Base-by-base conservation (phyloP, 2,797 vertebrate species). In the Sciaenops ocellatus region DNA sequence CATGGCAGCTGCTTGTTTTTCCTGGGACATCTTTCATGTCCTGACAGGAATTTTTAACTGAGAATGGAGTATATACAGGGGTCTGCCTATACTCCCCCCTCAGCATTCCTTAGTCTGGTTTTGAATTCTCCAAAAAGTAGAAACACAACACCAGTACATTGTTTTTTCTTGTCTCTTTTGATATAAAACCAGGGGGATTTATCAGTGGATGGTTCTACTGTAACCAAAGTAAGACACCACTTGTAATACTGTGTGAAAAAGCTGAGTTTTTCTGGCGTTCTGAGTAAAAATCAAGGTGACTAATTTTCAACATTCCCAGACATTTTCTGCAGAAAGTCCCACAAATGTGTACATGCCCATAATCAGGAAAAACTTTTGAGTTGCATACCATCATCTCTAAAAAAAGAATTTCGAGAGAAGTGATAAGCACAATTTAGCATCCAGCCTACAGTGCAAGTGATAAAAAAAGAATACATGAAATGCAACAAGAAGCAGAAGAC, bases 1-100 rank as follows among this genome's bases (percentile, higher is more conserved):
- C 54, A 86, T 82, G 76, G 83, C 59, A 85, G 73, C 66, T 2
- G n/a, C 67, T 73, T 85, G 52, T 82, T 87, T 80, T 89, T 64
- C 44, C 69, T 71, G 9, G 77, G 85, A 90, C 44, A 71, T 17
- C 28, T 74, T 88, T 87, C 79, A 68, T 78, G 73, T 77, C 72
- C 30, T 76, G 48, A 67, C 60, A 79, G 61, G 75, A 73, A 61
- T 42, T 28, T 74, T 80, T n/a, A 42, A 4, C 22, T 59, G 15
- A 62, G 67, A 74, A 47, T 17, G 41, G 8, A 57, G 17, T 4
- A 5, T 52, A 57, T 4, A 5, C 52, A 51, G 15, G 20, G 22
- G 34, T 66, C 59, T 73, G 12, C 54, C 47, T 65, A 4, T 22
- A 20, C 5, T 28, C 24, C 54, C 28, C 54, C 13, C 28, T 17